Conservation (phyloP, 2,797 vertebrate genomes). For the Rachycentron canadum region DNA sequence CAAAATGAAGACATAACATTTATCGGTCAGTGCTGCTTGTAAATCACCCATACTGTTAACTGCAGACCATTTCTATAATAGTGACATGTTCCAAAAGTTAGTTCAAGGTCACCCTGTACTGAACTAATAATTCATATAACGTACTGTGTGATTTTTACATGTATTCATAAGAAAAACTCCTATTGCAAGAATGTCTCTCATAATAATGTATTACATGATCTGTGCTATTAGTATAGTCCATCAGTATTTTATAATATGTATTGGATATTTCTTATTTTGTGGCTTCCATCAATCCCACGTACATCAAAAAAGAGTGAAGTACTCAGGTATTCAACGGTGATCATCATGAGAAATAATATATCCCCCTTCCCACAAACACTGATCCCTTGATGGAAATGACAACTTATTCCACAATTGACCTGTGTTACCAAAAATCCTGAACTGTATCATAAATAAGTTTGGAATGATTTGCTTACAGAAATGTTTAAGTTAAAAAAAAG, state of each 20-base stretch:
- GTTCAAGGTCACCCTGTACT: conserved; percentile 32
- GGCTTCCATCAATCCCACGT: conserved; percentile 1
- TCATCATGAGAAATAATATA: neutral
- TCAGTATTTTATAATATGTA: neutral
- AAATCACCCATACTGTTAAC: conserved; percentile 36
- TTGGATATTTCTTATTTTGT: neutral
- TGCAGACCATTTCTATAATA: conserved; percentile 16
- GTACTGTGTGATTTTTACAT: conserved; percentile 1
- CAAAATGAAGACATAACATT: conserved; percentile 35
- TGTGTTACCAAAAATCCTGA: neutral
- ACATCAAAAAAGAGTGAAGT: neutral
- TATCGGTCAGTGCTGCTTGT: conserved; percentile 24
- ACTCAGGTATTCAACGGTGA: neutral
- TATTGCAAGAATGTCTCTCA: neutral
- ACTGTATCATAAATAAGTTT: neutral
- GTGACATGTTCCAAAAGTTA: conserved; percentile 18
- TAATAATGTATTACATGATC: conserved; percentile 19
- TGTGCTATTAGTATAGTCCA: neutral
- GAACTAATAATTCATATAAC: conserved; percentile 9
- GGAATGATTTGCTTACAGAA: neutral
- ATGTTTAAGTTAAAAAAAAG: neutral
- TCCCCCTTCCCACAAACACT: neutral
- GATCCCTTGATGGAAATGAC: neutral
- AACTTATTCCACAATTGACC: neutral
- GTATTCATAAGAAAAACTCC: conserved; percentile 23